Evolutionary conservation across 2,113 vertebrate genomes (phyloP).

Genomic region (Thomomys bottae): DNA sequence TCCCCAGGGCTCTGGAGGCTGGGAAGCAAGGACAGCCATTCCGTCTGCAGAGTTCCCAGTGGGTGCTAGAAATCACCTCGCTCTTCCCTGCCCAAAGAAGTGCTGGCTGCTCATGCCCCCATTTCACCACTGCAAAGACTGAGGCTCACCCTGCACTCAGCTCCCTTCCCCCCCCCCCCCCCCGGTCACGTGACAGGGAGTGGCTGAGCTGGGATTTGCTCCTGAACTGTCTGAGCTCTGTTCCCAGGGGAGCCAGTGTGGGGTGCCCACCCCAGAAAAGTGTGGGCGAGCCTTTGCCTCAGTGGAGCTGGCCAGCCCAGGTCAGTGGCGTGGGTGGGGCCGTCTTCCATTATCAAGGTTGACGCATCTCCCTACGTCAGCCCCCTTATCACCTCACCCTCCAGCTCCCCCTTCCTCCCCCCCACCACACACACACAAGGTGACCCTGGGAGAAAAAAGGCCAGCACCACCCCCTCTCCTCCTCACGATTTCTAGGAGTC

Average conservation of each 20-base stretch:
- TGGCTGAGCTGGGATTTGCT: background rate
- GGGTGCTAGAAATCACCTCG: rapidly evolving
- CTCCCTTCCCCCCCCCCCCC: background rate
- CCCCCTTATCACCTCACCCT: constrained; percentile 75
- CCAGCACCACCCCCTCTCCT: constrained; percentile 44
- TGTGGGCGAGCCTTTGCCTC: constrained; percentile 23
- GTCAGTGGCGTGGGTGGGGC: constrained; percentile 55
- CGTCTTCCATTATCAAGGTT: constrained; percentile 45
- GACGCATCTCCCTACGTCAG: constrained; percentile 78
- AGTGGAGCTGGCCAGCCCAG: constrained; percentile 13
- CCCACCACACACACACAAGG: constrained; percentile 69
- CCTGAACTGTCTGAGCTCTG: background rate
- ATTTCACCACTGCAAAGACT: background rate
- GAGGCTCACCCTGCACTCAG: constrained; percentile 32
- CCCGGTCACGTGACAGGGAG: background rate
- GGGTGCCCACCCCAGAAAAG: background rate
- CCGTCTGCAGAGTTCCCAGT: background rate
- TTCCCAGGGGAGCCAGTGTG: background rate
- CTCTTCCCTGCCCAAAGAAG: background rate
- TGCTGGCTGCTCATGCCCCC: background rate
- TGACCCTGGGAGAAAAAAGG: constrained; percentile 72
- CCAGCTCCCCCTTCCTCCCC: constrained; percentile 57
- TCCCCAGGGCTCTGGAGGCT: constrained; percentile 46
- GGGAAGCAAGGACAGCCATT: background rate
- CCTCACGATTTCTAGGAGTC: background rate